Base-by-base conservation (phyloP, 2,888 invertebrate genomes). In the Eupithecia tripunctaria region DNA sequence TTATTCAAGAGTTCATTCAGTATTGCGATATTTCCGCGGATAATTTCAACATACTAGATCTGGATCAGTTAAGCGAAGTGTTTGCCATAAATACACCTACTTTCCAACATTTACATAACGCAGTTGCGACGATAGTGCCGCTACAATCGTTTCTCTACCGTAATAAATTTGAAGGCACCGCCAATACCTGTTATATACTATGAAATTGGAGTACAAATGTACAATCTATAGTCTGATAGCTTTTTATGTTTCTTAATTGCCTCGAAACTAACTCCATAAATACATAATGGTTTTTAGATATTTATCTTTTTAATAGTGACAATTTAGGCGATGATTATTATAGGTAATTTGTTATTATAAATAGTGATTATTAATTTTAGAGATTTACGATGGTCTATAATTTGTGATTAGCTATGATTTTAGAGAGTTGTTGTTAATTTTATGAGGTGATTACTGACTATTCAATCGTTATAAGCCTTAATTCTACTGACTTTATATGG, bases 21-120 rank as follows among this genome's bases (percentile, higher is more conserved):
- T 59, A 73, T 76, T 78, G 75, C 74, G 68, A 72, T 75, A 77
- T 75, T 71, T 65, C 73, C 70, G 38, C 47, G 68, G 67, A 72
- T 67, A 67, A 75, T 76, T 75, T 79, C 76, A 74, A 76, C 72
- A 77, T 67, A 59, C 51, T 56, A 67, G 72, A 75, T 70, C 80
- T 84, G 76, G 76, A 79, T 82, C 78, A 82, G 78, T 78, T 78
- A 43, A 69, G 32, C 73, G 59, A 78, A 82, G 75, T 80, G 78
- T 78, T 80, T 70, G 71, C 79, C 51, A 77, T 84, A 84, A 81
- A 81, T 80, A 79, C 77, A 67, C 67, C 75, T 78, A 71, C 78
- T 78, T 77, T 82, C 82, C 73, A 80, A 77, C 75, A 83, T 83
- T 84, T 84, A 77, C 79, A 81, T 83, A 81, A 82, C 70, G 69